phyloP scores from a whole-genome alignment of 1,140 invertebrate species.

The Atopsyche davidsoni region DNA sequence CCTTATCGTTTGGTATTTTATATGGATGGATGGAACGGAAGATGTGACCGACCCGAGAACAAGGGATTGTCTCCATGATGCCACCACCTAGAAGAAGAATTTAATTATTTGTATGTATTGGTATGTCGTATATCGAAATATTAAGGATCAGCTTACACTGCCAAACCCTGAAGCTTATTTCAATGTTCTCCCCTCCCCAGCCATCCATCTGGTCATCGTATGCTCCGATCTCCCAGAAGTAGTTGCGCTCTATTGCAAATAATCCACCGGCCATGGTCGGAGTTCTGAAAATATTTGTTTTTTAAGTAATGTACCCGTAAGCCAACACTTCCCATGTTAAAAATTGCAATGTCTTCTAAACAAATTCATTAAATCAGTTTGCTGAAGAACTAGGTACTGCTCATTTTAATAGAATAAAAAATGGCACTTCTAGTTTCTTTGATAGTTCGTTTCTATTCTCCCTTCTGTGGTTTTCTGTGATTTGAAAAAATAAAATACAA shows the following conservation, averaged over 20 bases:
- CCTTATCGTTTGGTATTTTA: slow-evolving; percentile 78
- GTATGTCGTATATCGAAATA: neutral
- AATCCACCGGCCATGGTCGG: slow-evolving; percentile 95
- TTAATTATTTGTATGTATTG: neutral
- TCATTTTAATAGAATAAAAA: neutral
- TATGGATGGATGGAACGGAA: slow-evolving; percentile 91
- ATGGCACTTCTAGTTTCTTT: neutral
- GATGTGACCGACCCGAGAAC: slow-evolving; percentile 92
- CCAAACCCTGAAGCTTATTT: slow-evolving; percentile 91
- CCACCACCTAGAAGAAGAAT: slow-evolving; percentile 66
- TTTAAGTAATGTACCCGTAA: neutral
- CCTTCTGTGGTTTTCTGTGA: neutral
- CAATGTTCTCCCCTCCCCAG: too few relatives aligned
- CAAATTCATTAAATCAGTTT: neutral
- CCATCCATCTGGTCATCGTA: slow-evolving; percentile 87
- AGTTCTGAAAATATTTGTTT: slow-evolving; percentile 44
- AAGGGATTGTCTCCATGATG: slow-evolving; percentile 80
- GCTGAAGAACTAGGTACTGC: neutral
- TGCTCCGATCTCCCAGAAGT: slow-evolving; percentile 92
- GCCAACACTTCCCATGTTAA: neutral
- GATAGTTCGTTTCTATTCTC: neutral
- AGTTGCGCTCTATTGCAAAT: too few relatives aligned
- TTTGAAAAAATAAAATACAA: slow-evolving; percentile 10
- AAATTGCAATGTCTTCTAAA: neutral
- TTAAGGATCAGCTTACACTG: slow-evolving; percentile 44